Evolutionary conservation across 35 echinoderm and acorn worm species (phyloP), one percentile per base, ranked within the genome.

Genomic region (Diadema setosum): DNA sequence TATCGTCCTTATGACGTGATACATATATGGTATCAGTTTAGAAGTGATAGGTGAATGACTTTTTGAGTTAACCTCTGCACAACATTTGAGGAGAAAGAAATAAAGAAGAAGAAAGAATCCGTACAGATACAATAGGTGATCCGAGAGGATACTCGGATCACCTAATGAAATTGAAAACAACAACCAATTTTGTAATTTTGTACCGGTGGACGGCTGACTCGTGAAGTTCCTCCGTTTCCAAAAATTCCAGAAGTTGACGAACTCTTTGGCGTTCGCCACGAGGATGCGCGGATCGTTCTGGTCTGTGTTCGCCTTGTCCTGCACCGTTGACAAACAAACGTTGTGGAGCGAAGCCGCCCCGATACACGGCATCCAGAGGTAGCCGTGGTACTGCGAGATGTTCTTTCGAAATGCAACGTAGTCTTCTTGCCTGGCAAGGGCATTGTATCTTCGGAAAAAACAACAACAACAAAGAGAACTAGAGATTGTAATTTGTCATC

Each of bases 371-470:
- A 78, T 33, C 73, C 73, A 78, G 11, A 78, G 29, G 73, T 43
- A 78, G 3, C 73, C 73, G 40, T 78, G 16, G 20, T 78, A 78
- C 20, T 78, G 73, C 27, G 73, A 41, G 40, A 78, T 78, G 36
- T 78, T 44, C 40, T 78, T 14, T 9, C 17, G 29, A 78, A 78
- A 78, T 1, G 18, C n/a, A 5, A 78, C 1, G 20, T 78, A 78
- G 44, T 78, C 73, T 7, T 78, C 40, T 20, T 23, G 39, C 33
- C 35, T 78, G 21, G 9, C 14, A 7, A 78, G 73, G 0, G 33
- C 73, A 41, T 78, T 78, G 7, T 41, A 78, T 44, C 73, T 78
- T n/a, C n/a, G n/a, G n/a, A n/a, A n/a, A n/a, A n/a, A n/a, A n/a
- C n/a, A n/a, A n/a, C n/a, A n/a, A n/a, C n/a, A n/a, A n/a, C n/a